Evolutionary conservation across 2,888 invertebrate species (phyloP).

Genomic region (Shargacucullia verbasci): DNA sequence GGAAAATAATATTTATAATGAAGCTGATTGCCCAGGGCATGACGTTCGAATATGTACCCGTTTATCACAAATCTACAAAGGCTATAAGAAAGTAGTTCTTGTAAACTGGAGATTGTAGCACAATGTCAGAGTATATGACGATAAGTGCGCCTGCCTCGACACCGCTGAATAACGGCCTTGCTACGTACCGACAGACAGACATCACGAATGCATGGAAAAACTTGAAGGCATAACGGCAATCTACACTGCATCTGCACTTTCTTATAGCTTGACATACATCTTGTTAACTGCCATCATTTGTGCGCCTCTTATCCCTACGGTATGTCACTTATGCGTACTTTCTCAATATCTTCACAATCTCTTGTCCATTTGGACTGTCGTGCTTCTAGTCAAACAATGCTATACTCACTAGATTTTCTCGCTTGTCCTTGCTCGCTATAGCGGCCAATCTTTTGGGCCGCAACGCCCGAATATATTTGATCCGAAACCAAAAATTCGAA

Average conservation of each 20-base stretch:
- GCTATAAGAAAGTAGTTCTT: constrained; percentile 68
- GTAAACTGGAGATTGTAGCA: constrained; percentile 62
- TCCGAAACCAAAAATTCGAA: too few species aligned
- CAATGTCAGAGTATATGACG: constrained; percentile 65
- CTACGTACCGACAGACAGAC: constrained; percentile 55
- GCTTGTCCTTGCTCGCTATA: too few species aligned
- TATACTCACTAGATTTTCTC: too few species aligned
- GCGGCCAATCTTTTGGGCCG: too few species aligned
- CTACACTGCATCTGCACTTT: constrained; percentile 63
- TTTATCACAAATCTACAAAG: constrained; percentile 29
- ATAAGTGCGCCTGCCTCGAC: constrained; percentile 72
- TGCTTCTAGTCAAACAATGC: too few species aligned
- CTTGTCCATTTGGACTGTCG: too few species aligned
- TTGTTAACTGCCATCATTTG: constrained; percentile 55
- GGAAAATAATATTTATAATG: too few species aligned
- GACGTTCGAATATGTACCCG: too few species aligned
- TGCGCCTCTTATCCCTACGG: constrained; percentile 55
- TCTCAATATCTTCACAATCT: neutral
- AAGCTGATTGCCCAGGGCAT: too few species aligned
- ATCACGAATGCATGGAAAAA: constrained; percentile 79
- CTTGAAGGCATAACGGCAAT: constrained; percentile 74
- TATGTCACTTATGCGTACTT: constrained; percentile 17
- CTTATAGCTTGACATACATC: constrained; percentile 67
- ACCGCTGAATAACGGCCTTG: constrained; percentile 79
- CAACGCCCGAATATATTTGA: too few species aligned